These are phyloP conservation scores for Graptemys geographica DNA, from an alignment of 2,797 vertebrate species.

Conservation along the genomic window DNA sequence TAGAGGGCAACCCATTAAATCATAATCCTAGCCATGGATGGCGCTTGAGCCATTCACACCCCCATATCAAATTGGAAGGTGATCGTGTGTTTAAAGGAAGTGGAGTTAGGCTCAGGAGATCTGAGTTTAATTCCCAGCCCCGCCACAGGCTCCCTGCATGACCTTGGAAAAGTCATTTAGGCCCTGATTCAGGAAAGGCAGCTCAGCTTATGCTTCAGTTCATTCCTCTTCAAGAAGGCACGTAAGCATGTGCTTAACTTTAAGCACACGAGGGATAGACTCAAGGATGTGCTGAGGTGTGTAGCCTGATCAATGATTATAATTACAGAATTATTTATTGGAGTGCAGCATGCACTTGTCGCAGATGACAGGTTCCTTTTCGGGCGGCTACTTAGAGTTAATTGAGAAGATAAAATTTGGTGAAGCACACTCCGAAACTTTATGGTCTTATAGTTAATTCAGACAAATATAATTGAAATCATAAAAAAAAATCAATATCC, in stretches of 20 bases:
- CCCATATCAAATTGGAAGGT: not conserved
- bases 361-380: not conserved
- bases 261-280: not conserved
- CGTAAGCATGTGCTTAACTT: rapidly evolving
- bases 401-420: not conserved
- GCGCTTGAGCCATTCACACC: not conserved
- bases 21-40: not conserved
- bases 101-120: not conserved
- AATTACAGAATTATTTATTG: not conserved
- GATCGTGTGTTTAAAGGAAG: not conserved
- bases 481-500: not conserved
- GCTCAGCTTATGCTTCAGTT: rapidly evolving
- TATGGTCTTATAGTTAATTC: not conserved
- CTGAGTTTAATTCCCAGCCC: not conserved
- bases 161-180: not conserved
- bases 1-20: not conserved
- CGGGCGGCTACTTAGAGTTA: not conserved
- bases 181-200: not conserved
- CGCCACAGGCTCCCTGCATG: rapidly evolving
- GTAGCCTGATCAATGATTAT: too few species aligned
- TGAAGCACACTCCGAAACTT: not conserved
- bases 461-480: not conserved
- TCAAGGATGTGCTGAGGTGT: not conserved
- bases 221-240: not conserved
- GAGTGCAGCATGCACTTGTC: not conserved